Base-by-base conservation (phyloP, 2,797 vertebrate species). In the Periparus ater region DNA sequence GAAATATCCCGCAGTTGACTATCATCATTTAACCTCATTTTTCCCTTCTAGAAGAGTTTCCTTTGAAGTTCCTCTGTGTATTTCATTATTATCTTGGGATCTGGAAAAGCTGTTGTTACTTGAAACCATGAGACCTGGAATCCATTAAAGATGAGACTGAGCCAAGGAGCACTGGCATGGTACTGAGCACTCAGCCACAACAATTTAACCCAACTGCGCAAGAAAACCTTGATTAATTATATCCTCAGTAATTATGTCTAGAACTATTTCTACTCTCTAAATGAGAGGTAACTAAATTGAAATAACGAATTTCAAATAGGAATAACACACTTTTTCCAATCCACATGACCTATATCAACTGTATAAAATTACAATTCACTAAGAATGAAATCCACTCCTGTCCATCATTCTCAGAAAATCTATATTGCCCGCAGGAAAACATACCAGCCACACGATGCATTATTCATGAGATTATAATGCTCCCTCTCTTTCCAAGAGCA, bases 51-150 rank as follows among this genome's bases (percentile, higher is more conserved):
- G 36, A 93, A 27, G 40, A 83, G 65, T 61, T 77, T 94, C 53
- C 91, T 98, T 97, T 98, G 96, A 97, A 97, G 95, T 97, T 92
- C 62, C 32, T 96, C 90, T 95, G 89, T 10, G 15, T 76, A 93
- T 96, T 97, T 97, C 95, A 91, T 97, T 96, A 96, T 80, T 90
- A 88, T 85, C 95, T 63, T 55, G 91, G 89, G 95, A 91, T 96
- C 91, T 88, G 89, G 92, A 96, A 97, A 95, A 95, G 44, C 91
- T 97, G 53, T 7, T 96, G 83, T 97, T 97, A 97, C 93, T 96
- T 96, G 75, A 98, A 96, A 92, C 88, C 88, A 86, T 26, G 53
- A 94, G 65, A 93, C 96, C 96, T 97, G 96, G 94, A 97, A 96
- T 89, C 48, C 73, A 97, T 98, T 97, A 97, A 75, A 57, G 80